phyloP scores from a whole-genome alignment of 2,113 vertebrate genomes.

The Vidua macroura region DNA sequence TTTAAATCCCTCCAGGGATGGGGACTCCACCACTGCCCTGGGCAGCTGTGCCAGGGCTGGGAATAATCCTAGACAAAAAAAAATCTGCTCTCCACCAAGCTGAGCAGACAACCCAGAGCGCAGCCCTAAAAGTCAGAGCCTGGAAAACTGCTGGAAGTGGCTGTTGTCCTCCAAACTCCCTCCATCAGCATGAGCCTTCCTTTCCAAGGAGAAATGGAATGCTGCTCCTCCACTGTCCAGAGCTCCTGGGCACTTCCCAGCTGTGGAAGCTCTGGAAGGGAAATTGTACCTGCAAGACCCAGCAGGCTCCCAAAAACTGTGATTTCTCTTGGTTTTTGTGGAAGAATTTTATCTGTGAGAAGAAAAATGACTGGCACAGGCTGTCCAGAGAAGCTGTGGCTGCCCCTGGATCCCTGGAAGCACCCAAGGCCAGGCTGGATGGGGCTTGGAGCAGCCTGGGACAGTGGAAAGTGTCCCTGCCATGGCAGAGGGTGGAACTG shows the following conservation, averaged over 20 bases:
- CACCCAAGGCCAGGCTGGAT: neutral
- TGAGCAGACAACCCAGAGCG: neutral
- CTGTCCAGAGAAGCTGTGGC: neutral
- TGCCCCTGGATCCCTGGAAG: neutral
- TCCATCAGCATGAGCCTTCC: neutral
- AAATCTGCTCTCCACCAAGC: neutral
- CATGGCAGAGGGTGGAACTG: neutral
- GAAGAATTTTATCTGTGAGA: neutral
- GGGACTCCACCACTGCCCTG: neutral
- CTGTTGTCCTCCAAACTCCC: neutral
- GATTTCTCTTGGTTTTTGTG: neutral
- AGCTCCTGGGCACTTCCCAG: neutral
- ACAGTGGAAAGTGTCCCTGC: neutral
- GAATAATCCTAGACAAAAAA: neutral
- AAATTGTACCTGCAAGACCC: neutral
- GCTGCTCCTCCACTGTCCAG: neutral
- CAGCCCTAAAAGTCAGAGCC: neutral
- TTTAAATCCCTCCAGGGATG: neutral
- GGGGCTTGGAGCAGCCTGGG: neutral
- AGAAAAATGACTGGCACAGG: neutral
- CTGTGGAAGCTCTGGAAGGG: neutral
- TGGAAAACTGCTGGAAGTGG: neutral
- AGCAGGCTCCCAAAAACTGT: neutral
- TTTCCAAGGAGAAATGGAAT: neutral
- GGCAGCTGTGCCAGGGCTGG: neutral